phyloP scores from a whole-genome alignment of 2,113 vertebrate species.

The Thinocorus orbignyianus region DNA sequence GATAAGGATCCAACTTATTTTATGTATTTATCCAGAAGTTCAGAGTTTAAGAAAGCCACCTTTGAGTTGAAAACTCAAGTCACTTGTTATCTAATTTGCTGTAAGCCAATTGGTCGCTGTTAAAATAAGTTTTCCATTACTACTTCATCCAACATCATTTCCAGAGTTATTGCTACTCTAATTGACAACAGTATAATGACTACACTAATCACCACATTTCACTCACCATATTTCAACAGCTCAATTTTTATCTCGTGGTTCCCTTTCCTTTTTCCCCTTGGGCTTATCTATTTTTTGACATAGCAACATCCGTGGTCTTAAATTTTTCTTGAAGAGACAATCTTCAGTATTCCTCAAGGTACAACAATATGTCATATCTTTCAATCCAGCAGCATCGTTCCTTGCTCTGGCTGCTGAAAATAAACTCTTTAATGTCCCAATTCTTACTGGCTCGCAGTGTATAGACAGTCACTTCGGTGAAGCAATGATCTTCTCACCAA shows the following conservation, averaged over 20 bases:
- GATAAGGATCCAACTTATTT: not conserved
- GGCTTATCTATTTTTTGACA: conserved; percentile 43
- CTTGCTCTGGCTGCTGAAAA: conserved; percentile 47
- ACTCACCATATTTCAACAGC: not conserved
- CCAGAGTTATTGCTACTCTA: conserved; percentile 33
- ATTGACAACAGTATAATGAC: conserved; percentile 43
- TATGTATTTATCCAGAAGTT: not conserved
- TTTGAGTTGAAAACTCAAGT: not conserved
- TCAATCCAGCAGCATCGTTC: not conserved
- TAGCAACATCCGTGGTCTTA: not conserved
- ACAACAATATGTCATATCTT: conserved; percentile 43
- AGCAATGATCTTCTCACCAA: not conserved
- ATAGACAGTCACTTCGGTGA: not conserved
- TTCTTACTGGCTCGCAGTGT: not conserved
- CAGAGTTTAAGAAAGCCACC: not conserved
- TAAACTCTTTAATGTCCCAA: conserved; percentile 24
- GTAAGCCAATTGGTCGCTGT: not conserved
- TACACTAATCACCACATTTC: conserved; percentile 22
- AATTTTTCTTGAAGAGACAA: conserved; percentile 24
- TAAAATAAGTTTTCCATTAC: conserved; percentile 38
- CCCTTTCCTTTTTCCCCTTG: conserved; percentile 1
- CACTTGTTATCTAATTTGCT: conserved; percentile 4
- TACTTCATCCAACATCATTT: not conserved
- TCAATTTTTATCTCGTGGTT: not conserved
- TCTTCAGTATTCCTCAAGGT: conserved; percentile 29